phyloP scores from a whole-genome alignment of 2,888 invertebrate genomes.

The Oxycera nigricornis region DNA sequence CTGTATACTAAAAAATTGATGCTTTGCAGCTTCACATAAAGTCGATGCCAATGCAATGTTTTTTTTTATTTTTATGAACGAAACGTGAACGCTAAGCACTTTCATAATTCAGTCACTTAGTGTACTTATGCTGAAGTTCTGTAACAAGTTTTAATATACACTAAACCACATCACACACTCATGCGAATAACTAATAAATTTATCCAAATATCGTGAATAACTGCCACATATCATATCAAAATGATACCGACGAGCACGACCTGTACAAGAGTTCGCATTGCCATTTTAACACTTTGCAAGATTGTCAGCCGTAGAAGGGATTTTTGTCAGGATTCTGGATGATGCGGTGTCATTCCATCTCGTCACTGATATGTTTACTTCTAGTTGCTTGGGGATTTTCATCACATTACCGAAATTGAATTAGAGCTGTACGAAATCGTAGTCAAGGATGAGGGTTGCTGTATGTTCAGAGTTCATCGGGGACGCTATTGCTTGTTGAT shows the following conservation, averaged over 20 bases:
- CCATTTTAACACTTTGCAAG: conserved; percentile 13
- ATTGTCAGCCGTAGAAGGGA: not conserved
- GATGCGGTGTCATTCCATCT: conserved; percentile 18
- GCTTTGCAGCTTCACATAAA: too few species aligned
- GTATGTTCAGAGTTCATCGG: not conserved
- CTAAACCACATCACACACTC: not conserved
- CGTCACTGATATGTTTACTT: conserved; percentile 25
- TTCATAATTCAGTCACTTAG: too few species aligned
- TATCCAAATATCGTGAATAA: conserved; percentile 21
- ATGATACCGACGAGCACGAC: not conserved
- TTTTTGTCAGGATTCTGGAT: not conserved
- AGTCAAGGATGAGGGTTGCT: not conserved
- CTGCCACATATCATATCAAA: conserved; percentile 18
- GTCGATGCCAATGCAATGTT: too few species aligned
- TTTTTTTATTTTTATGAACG: too few species aligned
- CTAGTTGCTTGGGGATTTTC: conserved; percentile 40
- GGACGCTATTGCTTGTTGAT: not conserved
- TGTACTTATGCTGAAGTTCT: not conserved
- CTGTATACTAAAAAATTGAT: too few species aligned
- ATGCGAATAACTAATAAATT: conserved; percentile 26
- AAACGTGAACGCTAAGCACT: too few species aligned
- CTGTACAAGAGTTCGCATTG: conserved; percentile 6
- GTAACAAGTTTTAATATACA: not conserved
- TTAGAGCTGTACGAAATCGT: conserved; percentile 40
- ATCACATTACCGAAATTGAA: conserved; percentile 46